A percentile compares a stretch with the other conserved stretches of the same genome.
Conservation (phyloP, 2,797 vertebrate genomes). For the Malurus splendens region DNA sequence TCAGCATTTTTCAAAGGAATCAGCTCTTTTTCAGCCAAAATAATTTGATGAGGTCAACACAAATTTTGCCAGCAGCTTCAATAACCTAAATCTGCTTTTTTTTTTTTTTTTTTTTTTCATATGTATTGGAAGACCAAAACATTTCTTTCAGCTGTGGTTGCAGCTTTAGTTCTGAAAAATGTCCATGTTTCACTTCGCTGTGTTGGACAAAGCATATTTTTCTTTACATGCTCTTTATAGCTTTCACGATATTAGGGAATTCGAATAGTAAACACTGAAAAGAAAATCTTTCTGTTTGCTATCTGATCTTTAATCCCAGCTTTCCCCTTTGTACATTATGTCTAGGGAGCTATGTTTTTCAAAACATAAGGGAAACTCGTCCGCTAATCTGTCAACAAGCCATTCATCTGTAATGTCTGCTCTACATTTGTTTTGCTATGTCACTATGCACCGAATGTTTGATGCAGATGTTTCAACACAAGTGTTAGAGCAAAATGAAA, state of each 20-base stretch:
- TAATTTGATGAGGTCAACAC: neutral
- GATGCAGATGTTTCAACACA: conserved; percentile 43
- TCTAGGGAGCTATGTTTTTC: conserved; percentile 27
- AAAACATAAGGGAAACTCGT: conserved; percentile 36
- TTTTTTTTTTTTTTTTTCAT: neutral
- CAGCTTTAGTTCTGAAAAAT: neutral
- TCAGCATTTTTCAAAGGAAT: neutral
- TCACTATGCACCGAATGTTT: conserved; percentile 11
- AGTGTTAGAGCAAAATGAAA: conserved; percentile 21
- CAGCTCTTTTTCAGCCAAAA: conserved; percentile 17
- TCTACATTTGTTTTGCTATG: conserved; percentile 43
- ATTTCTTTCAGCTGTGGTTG: neutral
- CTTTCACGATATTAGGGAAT: neutral
- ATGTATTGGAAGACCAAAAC: neutral
- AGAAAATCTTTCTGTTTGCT: conserved; percentile 21
- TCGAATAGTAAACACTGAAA: conserved; percentile 27
- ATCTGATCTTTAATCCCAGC: conserved; percentile 30
- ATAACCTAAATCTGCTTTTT: neutral
- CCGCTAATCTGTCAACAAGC: conserved; percentile 55
- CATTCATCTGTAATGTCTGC: conserved; percentile 25
- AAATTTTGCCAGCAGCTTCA: conserved; percentile 30
- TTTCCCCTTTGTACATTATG: conserved; percentile 8
- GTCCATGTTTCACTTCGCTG: neutral
- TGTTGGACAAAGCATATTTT: neutral
- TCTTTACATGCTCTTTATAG: neutral